Evolutionary conservation across 2,888 invertebrate species (phyloP).

Genomic region (Celastrina argiolus): DNA sequence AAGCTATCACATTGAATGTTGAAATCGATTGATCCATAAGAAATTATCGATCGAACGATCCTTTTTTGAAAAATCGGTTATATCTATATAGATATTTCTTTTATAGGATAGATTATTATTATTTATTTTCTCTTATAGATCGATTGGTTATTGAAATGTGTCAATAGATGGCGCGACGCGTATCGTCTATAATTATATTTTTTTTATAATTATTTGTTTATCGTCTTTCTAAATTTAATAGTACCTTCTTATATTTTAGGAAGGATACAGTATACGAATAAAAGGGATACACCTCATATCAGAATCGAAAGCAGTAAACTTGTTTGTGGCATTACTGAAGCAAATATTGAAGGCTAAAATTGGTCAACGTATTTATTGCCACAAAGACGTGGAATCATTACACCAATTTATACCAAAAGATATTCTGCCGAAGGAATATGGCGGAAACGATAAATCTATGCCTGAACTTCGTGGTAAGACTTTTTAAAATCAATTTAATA

Average conservation of each 20-base stretch:
- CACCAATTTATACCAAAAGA: neutral
- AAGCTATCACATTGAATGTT: too few relatives aligned
- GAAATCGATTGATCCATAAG: too few relatives aligned
- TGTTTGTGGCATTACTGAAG: neutral
- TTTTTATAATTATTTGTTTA: too few relatives aligned
- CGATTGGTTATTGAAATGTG: too few relatives aligned
- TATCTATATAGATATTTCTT: too few relatives aligned
- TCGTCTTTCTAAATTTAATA: too few relatives aligned
- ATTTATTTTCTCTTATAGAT: too few relatives aligned
- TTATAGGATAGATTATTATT: too few relatives aligned
- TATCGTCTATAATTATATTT: too few relatives aligned
- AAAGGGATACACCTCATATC: conserved; percentile 14
- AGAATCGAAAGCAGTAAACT: conserved; percentile 4
- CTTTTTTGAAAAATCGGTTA: too few relatives aligned
- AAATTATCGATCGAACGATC: too few relatives aligned
- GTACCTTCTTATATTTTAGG: neutral
- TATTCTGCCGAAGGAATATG: conserved; percentile 11
- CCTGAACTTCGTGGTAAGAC: conserved; percentile 4
- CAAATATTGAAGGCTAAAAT: neutral
- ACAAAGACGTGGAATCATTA: conserved; percentile 5
- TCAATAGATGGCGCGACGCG: too few relatives aligned
- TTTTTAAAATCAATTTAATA: neutral
- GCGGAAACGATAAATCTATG: neutral
- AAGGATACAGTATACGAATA: conserved; percentile 14
- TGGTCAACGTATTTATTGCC: neutral